Evolutionary conservation across 2,888 invertebrate species (phyloP).

Genomic region (Steromphala cineraria): DNA sequence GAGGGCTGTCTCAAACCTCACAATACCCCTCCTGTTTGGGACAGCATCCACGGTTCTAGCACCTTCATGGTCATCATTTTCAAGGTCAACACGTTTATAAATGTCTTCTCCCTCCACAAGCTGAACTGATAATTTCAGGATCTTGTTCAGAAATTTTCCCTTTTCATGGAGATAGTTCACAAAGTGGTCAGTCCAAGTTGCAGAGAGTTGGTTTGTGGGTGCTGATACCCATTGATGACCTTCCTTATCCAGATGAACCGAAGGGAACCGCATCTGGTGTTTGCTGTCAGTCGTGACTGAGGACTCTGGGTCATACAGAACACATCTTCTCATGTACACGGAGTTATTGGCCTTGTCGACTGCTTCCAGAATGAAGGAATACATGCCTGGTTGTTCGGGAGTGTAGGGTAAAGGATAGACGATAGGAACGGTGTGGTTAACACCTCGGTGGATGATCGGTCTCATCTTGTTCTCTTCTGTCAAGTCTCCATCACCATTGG

Average conservation of each 20-base stretch:
- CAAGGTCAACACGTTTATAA: background rate
- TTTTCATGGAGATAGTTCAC: constrained; percentile 43
- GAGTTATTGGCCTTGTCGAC: constrained; percentile 56
- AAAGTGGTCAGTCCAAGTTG: constrained; percentile 45
- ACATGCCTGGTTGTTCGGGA: constrained; percentile 26
- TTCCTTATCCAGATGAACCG: constrained; percentile 36
- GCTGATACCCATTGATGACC: constrained; percentile 43
- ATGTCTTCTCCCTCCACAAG: constrained; percentile 14
- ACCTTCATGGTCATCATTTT: constrained; percentile 43
- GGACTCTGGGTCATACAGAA: constrained; percentile 46
- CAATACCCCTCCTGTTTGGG: constrained; percentile 47
- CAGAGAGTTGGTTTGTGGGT: constrained; percentile 19
- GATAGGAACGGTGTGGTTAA: background rate
- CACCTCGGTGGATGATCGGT: background rate
- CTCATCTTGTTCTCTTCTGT: background rate
- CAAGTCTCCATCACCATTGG: background rate
- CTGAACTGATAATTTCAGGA: constrained; percentile 37
- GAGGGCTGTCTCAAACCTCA: constrained; percentile 30
- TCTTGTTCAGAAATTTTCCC: constrained; percentile 32
- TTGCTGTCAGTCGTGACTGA: constrained; percentile 28
- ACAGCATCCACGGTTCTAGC: constrained; percentile 38
- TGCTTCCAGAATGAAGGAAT: constrained; percentile 47
- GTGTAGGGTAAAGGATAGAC: background rate
- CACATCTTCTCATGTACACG: constrained; percentile 45
- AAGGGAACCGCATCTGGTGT: constrained; percentile 29